Base-by-base conservation (phyloP, 1,140 invertebrate species). In the Formica selysi region DNA sequence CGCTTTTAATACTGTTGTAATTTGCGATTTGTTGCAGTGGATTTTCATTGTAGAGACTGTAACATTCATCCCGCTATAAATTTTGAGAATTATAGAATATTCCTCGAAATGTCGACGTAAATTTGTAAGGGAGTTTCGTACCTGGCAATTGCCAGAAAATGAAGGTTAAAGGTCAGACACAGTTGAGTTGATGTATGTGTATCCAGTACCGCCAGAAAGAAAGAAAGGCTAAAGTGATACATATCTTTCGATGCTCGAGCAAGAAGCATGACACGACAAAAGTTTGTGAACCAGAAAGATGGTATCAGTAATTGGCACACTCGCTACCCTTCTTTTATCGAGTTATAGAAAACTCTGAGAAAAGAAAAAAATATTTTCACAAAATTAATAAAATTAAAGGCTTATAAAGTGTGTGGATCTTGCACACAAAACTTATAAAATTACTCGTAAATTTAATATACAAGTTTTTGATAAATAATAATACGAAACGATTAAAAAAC, bases 81-180 rank as follows among this genome's bases (percentile, higher is more conserved):
- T 81, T 57, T 73, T 36, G 4, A 6, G 3, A 71, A 16, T 29
- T 32, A 32, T 32, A 10, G 41, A 26, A 74, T 61, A 62, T 73
- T 74, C 54, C 29, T 73, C 32, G 68, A 74, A 61, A 48, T 19
- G n/a, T 61, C 57, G 51, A 13, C 2, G 19, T 61, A 61, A 73
- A 74, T 83, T 74, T 38, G n/a, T 26, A 44, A 83, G 8, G 13
- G 22, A 38, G n/a, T 38, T 22, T 73, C 13, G 10, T 41, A 57
- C n/a, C 36, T n/a, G 19, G 29, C 54, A n/a, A 64, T 86, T 80
- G 76, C 54, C 84, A 86, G 54, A 86, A 86, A 80, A 80, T 80
- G 5, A 54, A 86, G 76, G 64, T 86, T 68, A 86, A 86, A 44
- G 54, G 41, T 86, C 84, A 86, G 62, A 54, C 8, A 36, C 16